Base-by-base conservation (phyloP, 2,797 vertebrate genomes). In the Aldrovandia affinis region DNA sequence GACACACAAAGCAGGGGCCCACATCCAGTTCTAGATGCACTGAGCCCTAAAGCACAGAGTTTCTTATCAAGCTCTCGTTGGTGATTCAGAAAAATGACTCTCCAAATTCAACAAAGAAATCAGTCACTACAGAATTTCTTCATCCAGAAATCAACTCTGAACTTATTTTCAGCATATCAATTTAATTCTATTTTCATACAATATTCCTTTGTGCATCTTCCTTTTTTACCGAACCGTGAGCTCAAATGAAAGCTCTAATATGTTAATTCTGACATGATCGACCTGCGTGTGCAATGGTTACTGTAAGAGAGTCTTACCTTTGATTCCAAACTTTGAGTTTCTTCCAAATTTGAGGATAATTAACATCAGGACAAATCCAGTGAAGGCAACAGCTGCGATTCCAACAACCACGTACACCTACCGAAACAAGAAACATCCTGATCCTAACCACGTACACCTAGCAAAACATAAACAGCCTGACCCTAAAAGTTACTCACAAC, bases 241-340 rank as follows among this genome's bases (percentile, higher is more conserved):
- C 14, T 57, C 14, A 57, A 3, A 57, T 22, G 14, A 15, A 20
- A 63, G 15, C 68, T 70, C 30, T 70, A 70, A 70, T 18, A 70
- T 9, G 36, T 70, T 14, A 70, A 9, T 25, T 50, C 70, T 30
- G 22, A 73, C 5, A 20, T 52, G 15, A 55, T 57, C 78, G 5
- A 20, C 52, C 54, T 33, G 22, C 54, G 42, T 20, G 33, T 25
- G 30, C 54, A 59, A 59, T 39, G 25, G n/a, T n/a, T n/a, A n/a
- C n/a, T n/a, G n/a, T n/a, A n/a, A n/a, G 12, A 68, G 30, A 14
- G 28, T 2, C 97, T 96, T 99, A 99, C 98, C 98, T 98, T 99
- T 99, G 95, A 99, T 98, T 91, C 98, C 98, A 93, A 99, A 99
- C 93, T 99, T 99, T 81, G 98, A 99, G 88, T 98, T 98, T 85